A percentile compares a stretch with the other conserved stretches of the same genome.
Conservation (phyloP, 2,797 vertebrate genomes). For the Pterois miles region DNA sequence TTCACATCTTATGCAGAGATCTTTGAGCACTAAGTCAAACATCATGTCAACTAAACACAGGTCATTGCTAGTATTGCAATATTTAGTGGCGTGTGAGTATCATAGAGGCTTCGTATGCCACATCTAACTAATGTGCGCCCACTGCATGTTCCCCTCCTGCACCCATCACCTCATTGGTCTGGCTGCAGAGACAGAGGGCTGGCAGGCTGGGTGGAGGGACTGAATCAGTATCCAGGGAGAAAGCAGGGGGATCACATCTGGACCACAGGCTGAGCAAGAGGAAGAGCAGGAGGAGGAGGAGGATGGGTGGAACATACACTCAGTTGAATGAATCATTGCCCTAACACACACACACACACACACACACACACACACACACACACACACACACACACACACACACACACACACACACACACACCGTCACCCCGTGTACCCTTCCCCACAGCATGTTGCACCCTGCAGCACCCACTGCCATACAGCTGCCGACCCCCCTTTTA, state of each 20-base stretch:
- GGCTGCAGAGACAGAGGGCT: conserved; percentile 24
- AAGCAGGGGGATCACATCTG: conserved; percentile 72
- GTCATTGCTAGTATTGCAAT: conserved; percentile 18
- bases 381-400: conserved; percentile 21
- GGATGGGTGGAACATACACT: conserved; percentile 45
- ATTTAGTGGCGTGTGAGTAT: conserved; percentile 42
- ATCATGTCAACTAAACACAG: conserved; percentile 22
- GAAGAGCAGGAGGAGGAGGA: conserved; percentile 33
- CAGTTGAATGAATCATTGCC: conserved; percentile 75
- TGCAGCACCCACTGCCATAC: conserved; percentile 67
- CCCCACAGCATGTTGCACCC: conserved; percentile 69
- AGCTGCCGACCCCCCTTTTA: conserved; percentile 49
- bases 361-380: conserved; percentile 39
- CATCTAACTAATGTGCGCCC: conserved; percentile 35
- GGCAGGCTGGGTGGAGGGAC: conserved; percentile 49
- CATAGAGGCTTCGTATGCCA: conserved; percentile 6
- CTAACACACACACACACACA: conserved; percentile 22
- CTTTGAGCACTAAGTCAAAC: conserved; percentile 5
- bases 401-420: conserved; percentile 40
- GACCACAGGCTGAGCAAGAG: conserved; percentile 64
- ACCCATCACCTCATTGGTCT: conserved; percentile 44
- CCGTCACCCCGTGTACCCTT: conserved; percentile 64
- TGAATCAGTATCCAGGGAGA: conserved; percentile 75
- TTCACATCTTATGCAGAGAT: background rate
- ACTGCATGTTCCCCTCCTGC: conserved; percentile 24